Conservation (phyloP, 2,797 vertebrate genomes). For the Poeciliopsis paucimaculata region DNA sequence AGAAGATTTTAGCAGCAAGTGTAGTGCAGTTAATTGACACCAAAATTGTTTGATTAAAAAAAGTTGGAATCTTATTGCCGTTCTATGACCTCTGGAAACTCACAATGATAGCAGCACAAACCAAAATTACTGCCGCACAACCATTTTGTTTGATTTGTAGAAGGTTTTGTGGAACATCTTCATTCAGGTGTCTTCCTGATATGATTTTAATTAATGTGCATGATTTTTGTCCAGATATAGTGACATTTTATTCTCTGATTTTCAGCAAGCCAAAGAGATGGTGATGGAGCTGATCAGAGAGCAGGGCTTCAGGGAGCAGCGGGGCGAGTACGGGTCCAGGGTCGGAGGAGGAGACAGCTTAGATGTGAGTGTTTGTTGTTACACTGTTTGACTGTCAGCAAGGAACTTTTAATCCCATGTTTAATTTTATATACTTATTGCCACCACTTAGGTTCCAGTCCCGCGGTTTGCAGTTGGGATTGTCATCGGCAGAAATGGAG, state of each 20-base stretch:
- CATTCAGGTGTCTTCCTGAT: not conserved
- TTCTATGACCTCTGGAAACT: too few relatives aligned
- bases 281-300: constrained; percentile 99
- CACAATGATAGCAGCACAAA: too few relatives aligned
- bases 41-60: too few relatives aligned
- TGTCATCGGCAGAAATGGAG: constrained; percentile 97
- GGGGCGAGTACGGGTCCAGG: constrained; percentile 96
- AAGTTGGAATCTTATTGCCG: too few relatives aligned
- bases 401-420: accelerated
- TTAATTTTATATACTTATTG: not conserved
- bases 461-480: constrained; percentile 98
- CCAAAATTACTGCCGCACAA: too few relatives aligned
- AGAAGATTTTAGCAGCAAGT: too few relatives aligned
- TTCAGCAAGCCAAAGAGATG: constrained; percentile 99
- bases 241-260: constrained; percentile 4
- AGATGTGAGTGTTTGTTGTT: constrained; percentile 87
- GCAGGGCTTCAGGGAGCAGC: constrained; percentile 96
- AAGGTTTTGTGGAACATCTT: too few relatives aligned
- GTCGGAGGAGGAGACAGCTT: constrained; percentile 86
- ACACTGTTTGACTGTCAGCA: not conserved
- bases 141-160: too few relatives aligned
- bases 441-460: constrained; percentile 88
- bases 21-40: too few relatives aligned
- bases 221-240: not conserved
- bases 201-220: not conserved